Base-by-base conservation (phyloP, 2,797 vertebrate genomes). In the Rhinogobio ventralis region DNA sequence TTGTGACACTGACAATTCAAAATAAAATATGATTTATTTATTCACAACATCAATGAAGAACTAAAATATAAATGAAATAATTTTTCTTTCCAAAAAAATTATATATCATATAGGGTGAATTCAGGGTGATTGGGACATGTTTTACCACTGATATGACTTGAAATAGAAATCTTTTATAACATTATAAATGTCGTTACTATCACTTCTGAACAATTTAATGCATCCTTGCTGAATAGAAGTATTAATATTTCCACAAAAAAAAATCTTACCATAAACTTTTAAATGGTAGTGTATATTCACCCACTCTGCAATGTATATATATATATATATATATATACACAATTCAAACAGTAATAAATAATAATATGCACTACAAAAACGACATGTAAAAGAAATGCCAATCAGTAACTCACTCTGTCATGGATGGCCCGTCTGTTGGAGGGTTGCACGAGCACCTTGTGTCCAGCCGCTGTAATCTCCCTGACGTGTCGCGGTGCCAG, bases 361-460 rank as follows among this genome's bases (percentile, higher is more conserved):
- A 42, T 17, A 76, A 60, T 23, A n/a, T 3, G 23, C 74, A 60
- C n/a, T 42, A 57, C 3, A 55, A 23, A 75, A 55, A 55, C 8
- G 3, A 1, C n/a, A 25, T 19, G n/a, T 72, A 2, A 15, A n/a
- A 75, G 11, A 36, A 75, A 33, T 36, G 28, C 1, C 13, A n/a
- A 36, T 25, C 17, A 28, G 51, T 55, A 30, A 81, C 79, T 94
- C 72, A 97, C 98, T 95, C 96, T 96, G 87, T 99, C 97, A 0
- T 98, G 97, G 89, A 99, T 97, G 79, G 98, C 97, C 89, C 98
- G 95, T 75, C 97, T 94, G 90, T 99, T 99, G 53, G 98, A 99
- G 0, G 97, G 98, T 71, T 99, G 98, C 11, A 99, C 96, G 85
- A 99, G 91, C 83, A 99, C 98, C 89, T 96, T 98, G 90, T 98